phyloP scores from a whole-genome alignment of 2,888 invertebrate species.

The Prenolepis imparis region DNA sequence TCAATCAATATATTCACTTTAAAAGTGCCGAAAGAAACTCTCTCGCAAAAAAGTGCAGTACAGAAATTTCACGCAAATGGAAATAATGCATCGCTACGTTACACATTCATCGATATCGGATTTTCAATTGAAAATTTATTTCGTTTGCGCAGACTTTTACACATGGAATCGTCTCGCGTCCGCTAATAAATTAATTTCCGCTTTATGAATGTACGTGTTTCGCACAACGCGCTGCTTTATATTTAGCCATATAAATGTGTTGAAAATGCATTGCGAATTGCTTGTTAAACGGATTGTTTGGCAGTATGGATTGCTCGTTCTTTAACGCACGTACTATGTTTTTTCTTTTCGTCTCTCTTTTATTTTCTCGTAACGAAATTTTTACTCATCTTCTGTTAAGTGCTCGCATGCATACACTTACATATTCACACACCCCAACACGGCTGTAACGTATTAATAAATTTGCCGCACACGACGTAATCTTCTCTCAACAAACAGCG shows the following conservation, averaged over 20 bases:
- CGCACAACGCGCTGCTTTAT: neutral
- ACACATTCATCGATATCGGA: neutral
- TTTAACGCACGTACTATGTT: neutral
- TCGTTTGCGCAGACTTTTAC: neutral
- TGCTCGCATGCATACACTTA: slow-evolving; percentile 17
- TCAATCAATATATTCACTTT: slow-evolving; percentile 2
- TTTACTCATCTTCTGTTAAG: neutral
- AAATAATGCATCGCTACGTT: neutral
- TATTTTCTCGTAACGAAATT: slow-evolving; percentile 8
- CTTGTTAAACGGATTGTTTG: slow-evolving; percentile 22
- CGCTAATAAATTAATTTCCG: slow-evolving; percentile 17
- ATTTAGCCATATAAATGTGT: neutral
- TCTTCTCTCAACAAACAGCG: slow-evolving; percentile 58
- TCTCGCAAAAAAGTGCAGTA: neutral
- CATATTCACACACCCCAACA: slow-evolving; percentile 11
- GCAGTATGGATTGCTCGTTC: slow-evolving; percentile 46
- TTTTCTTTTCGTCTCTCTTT: neutral
- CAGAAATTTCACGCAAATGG: neutral
- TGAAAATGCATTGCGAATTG: slow-evolving; percentile 47
- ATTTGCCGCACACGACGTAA: slow-evolving; percentile 51
- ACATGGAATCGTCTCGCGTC: neutral
- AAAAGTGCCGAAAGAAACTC: neutral
- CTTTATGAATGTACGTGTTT: slow-evolving; percentile 11
- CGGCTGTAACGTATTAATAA: slow-evolving; percentile 65
- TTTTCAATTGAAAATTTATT: slow-evolving; percentile 17